Base-by-base conservation (phyloP, 23 tunicate species). In the Phallusia fumigata region DNA sequence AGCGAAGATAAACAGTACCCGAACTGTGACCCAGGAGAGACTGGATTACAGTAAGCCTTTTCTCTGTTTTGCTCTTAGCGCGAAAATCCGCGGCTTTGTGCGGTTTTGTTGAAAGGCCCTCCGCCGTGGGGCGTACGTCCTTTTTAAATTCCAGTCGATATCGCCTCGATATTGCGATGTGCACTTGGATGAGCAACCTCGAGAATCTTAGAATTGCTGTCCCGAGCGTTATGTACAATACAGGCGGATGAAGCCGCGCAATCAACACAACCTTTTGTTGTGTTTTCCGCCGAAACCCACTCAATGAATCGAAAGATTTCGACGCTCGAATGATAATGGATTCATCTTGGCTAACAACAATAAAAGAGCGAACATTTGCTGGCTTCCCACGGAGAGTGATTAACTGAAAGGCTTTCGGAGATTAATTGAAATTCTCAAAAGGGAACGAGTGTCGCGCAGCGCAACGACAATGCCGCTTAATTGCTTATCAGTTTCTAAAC, bases 1-100 rank as follows among this genome's bases (percentile, higher is more conserved):
- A 58, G 69, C 69, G 69, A 58, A 24, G 69, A 58, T 58, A 58
- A 58, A 58, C 69, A 58, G 69, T 58, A 58, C 11, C 3, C 28
- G 69, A 24, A 24, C 69, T 58, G 69, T 13, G 69, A 40, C 8
- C 10, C 10, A 40, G 10, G 10, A 40, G 47, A 40, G 47, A 58
- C 3, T 11, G 69, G 69, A 58, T 58, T 58, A 58, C 26, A 13
- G 11, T 58, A 58, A 58, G 69, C 26, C 69, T 24, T 58, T 2
- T 58, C 69, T 58, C 69, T 58, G 10, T 40, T 3, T 40, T 10
- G 47, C 47, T 40, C 47, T 40, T 5, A 10, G 47, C 5, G 47
- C 10, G 47, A 40, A 40, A 40, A 40, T 40, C 47, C 47, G 47
- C 47, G 47, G 5, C 47, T 40, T 40, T 40, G 47, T 40, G 47